Evolutionary conservation across 2,888 invertebrate genomes (phyloP), one percentile per base, ranked within the genome.

Genomic region (Watsonalla cultraria): DNA sequence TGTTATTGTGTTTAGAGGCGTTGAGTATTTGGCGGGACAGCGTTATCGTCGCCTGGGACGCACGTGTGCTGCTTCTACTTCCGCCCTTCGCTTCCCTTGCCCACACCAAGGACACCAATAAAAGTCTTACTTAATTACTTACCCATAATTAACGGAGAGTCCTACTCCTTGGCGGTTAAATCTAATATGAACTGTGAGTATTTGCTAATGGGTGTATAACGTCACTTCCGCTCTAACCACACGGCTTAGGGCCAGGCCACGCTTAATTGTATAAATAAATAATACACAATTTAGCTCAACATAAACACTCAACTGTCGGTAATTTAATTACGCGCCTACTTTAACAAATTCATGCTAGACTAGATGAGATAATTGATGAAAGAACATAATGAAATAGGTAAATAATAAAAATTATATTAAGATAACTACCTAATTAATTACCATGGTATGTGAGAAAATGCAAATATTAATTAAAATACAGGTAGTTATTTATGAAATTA

Each of bases 31-130:
- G 63, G 53, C 64, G 63, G 61, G 58, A 64, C 65, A 65, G 76
- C 75, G 80, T 84, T 85, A 86, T 86, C 85, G 76, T 72, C 70
- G 80, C 78, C 73, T 86, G 85, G 75, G 78, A 66, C 75, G 75
- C 86, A 87, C 85, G 86, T 87, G 85, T 82, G 78, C 68, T 72
- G 64, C 69, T 72, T 77, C 76, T 80, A 82, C 78, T 84, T 88
- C 88, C 88, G 88, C 84, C 85, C 86, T 81, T 82, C 78, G 76
- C 76, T 78, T 82, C 73, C 74, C 81, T 77, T 68, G 74, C 74
- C 76, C 77, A 72, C 71, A 65, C 78, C 83, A 84, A 85, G 82
- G 84, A 84, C 83, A 76, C 71, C 64, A 76, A 82, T 84, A 82
- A 80, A 80, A 80, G 78, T 77, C 74, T 79, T 74, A 77, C 80